Conservation (phyloP, 2,888 invertebrate species). For the Drosophila mayaguana region DNA sequence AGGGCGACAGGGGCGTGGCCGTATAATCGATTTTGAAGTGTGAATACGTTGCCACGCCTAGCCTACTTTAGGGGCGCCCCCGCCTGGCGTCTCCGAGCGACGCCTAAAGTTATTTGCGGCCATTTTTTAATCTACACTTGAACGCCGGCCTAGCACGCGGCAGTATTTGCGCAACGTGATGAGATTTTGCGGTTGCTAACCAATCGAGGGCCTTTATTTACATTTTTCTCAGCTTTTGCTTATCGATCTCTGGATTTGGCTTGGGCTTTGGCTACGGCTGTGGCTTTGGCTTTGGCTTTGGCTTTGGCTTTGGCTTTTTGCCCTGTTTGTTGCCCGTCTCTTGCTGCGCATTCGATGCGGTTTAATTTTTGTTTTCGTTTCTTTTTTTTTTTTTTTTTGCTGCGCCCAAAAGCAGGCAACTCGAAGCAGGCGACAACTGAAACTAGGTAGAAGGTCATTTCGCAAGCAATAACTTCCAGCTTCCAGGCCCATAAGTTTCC, state of each 20-base stretch:
- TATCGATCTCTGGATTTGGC: slow-evolving; percentile 67
- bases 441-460: slow-evolving; percentile 12
- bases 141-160: slow-evolving; percentile 69
- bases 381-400: slow-evolving; percentile 30
- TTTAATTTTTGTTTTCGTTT: slow-evolving; percentile 19
- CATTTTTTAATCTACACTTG: slow-evolving; percentile 80
- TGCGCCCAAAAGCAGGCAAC: slow-evolving; percentile 50
- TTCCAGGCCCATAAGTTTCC: slow-evolving; percentile 54
- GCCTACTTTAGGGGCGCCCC: slow-evolving; percentile 40
- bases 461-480: slow-evolving; percentile 52
- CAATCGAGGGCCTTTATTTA: slow-evolving; percentile 65
- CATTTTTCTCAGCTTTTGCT: slow-evolving; percentile 62
- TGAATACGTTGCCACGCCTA: slow-evolving; percentile 47
- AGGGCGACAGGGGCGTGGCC: slow-evolving; percentile 41
- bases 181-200: slow-evolving; percentile 77
- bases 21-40: slow-evolving; percentile 77
- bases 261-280: slow-evolving; percentile 25
- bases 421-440: slow-evolving; percentile 51
- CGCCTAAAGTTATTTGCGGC: slow-evolving; percentile 74
- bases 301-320: slow-evolving; percentile 44
- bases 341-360: slow-evolving; percentile 43
- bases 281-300: slow-evolving; percentile 38
- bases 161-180: slow-evolving; percentile 79
- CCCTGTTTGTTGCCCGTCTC: slow-evolving; percentile 14
- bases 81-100: background rate